Percentiles rank a stretch among this genome's conserved stretches.
Evolutionary conservation across 2,113 vertebrate species (phyloP).

Genomic region (Amazona vittata): DNA sequence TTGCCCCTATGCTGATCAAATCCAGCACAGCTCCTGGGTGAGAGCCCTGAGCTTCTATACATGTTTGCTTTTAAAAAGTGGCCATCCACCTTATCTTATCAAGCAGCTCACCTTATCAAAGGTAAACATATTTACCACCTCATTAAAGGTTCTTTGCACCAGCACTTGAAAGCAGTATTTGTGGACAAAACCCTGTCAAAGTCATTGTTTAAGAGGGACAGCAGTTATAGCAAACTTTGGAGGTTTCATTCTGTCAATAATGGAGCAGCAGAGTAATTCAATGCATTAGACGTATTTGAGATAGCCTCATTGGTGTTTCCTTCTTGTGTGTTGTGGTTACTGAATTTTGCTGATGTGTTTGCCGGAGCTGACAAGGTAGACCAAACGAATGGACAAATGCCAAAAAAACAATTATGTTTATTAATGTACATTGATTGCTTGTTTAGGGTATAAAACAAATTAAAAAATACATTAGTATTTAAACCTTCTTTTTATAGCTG

Average conservation of each 20-base stretch:
- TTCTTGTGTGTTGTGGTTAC: constrained; percentile 59
- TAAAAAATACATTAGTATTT: constrained; percentile 86
- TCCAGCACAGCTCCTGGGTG: neutral
- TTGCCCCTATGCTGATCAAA: constrained; percentile 5
- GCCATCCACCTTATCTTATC: constrained; percentile 78
- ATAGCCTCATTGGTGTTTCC: constrained; percentile 38
- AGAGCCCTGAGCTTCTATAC: constrained; percentile 21
- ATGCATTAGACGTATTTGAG: constrained; percentile 71
- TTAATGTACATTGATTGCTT: constrained; percentile 91
- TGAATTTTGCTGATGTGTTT: constrained; percentile 69
- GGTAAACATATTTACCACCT: constrained; percentile 92
- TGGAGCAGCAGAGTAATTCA: constrained; percentile 70
- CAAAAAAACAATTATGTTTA: constrained; percentile 89
- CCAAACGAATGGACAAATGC: constrained; percentile 83
- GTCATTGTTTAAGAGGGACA: constrained; percentile 19
- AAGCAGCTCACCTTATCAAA: constrained; percentile 90
- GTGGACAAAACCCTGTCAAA: constrained; percentile 75
- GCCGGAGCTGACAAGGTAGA: constrained; percentile 72
- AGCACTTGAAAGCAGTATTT: constrained; percentile 82
- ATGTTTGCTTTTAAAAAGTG: constrained; percentile 82
- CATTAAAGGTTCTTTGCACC: constrained; percentile 84
- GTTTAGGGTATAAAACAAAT: constrained; percentile 88
- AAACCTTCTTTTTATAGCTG: constrained; percentile 75
- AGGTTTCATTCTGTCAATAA: constrained; percentile 67
- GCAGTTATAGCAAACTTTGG: constrained; percentile 55